phyloP scores from a whole-genome alignment of 2,113 vertebrate genomes.

The Speoplatyrhinus poulsoni region DNA sequence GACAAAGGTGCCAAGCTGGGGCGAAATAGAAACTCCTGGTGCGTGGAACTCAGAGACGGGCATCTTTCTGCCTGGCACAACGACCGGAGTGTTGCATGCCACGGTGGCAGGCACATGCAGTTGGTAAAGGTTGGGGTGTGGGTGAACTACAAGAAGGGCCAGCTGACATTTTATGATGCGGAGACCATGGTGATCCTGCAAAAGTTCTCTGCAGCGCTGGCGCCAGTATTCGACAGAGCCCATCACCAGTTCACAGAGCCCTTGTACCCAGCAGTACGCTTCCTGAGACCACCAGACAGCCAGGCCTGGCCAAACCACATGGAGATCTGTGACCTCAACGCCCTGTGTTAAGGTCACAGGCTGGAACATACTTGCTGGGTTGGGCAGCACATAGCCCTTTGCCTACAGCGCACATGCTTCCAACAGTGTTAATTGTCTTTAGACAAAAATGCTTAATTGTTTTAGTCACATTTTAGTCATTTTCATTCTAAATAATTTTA shows the following conservation, averaged over 20 bases:
- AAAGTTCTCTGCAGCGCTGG: constrained; percentile 65
- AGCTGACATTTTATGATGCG: constrained; percentile 71
- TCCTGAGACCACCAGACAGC: constrained; percentile 57
- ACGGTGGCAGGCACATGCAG: constrained; percentile 18
- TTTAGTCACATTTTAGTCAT: no score
- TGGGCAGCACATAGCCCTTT: no score
- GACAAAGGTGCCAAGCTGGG: constrained; percentile 73
- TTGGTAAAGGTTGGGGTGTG: constrained; percentile 65
- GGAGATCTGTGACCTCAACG: constrained; percentile 53
- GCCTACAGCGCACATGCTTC: no score
- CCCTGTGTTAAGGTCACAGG: constrained; percentile 2
- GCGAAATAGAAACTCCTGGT: constrained; percentile 77
- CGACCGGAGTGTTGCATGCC: constrained; percentile 58
- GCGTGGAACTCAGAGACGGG: constrained; percentile 66
- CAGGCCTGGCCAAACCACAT: constrained; percentile 63
- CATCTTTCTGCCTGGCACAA: constrained; percentile 73
- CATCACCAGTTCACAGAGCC: constrained; percentile 77
- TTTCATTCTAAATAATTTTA: no score
- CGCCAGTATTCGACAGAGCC: constrained; percentile 65
- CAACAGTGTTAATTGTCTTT: no score
- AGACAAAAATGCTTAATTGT: no score
- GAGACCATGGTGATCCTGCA: constrained; percentile 69
- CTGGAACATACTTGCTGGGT: no score
- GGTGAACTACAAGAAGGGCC: constrained; percentile 70
- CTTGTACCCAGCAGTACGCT: constrained; percentile 67